These are phyloP conservation scores for Drosophila sp. DNA, from an alignment of 1,140 invertebrate species.

Conservation along the genomic window DNA sequence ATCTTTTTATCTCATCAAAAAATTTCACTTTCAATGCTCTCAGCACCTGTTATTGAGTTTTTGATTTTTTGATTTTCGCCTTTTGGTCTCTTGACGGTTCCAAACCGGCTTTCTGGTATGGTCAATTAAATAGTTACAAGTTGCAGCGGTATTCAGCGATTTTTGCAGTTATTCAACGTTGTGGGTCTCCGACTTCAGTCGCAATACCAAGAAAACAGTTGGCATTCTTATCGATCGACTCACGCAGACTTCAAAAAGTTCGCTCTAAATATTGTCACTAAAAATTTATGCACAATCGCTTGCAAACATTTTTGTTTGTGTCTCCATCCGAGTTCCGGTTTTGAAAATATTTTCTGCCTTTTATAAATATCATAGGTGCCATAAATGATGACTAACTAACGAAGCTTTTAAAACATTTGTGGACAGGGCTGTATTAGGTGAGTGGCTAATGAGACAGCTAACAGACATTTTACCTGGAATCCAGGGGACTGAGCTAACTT, in stretches of 20 bases:
- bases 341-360: neutral
- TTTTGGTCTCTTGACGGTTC: conserved; percentile 38
- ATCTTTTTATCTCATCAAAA: conserved; percentile 60
- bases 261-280: conserved; percentile 10
- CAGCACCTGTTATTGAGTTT: conserved; percentile 47
- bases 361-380: neutral
- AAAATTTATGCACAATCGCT: conserved; percentile 4
- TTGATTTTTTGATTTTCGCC: conserved; percentile 47
- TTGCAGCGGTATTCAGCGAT: conserved; percentile 47
- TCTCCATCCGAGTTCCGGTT: conserved; percentile 8
- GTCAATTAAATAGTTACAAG: conserved; percentile 53
- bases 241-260: neutral
- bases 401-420: neutral
- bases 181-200: neutral
- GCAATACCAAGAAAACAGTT: neutral
- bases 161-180: conserved; percentile 60
- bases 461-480: too few relatives aligned
- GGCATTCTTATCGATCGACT: neutral
- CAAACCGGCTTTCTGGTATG: conserved; percentile 69
- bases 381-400: conserved; percentile 6
- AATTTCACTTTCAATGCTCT: conserved; percentile 73
- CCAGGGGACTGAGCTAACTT: too few relatives aligned
- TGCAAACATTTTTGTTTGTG: neutral
- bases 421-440: conserved; percentile 2
- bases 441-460: neutral